Evolutionary conservation across 2,888 invertebrate genomes (phyloP), one percentile per base, ranked within the genome.

Genomic region (Drosophila acutilabella): DNA sequence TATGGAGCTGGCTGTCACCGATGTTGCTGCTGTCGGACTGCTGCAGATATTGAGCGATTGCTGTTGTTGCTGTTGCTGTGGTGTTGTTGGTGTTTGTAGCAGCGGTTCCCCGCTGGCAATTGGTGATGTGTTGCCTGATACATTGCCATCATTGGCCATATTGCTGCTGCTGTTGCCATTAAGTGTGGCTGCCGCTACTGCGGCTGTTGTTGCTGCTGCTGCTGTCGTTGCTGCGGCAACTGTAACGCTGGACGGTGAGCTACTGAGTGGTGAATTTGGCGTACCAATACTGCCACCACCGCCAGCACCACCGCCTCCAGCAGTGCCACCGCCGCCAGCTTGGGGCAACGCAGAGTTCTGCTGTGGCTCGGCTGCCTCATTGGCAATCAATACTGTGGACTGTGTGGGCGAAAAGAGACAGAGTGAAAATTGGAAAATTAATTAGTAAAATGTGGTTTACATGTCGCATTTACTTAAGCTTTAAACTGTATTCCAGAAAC

Each of bases 381-480:
- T 94, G 93, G 94, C 91, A 76, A 91, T 87, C 90, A 92, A 91
- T 90, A 91, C 91, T 91, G 91, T 88, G 79, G 91, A 90, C 92
- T 91, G 84, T 64, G 58, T 36, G 64, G 30, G 54, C 67, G 64
- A 54, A 61, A 71, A 50, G 60, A 78, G 64, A 67, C 18, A 72
- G 65, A 72, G 67, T 48, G 68, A 66, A 74, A 56, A 66, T 54
- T 57, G 53, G 11, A 59, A 64, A 56, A 50, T 57, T 41, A 52
- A 65, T 77, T 69, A 78, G 68, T 74, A 60, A 58, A 50, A 52
- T 47, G 50, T 36, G 30, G 44, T 47, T 33, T 14, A 16, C 52
- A 57, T 7, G 30, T 42, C 20, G 41, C 0, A 42, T 36, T 36
- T 14, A 42, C 44, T 53, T 41, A 53, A 66, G 36, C 53, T 67